phyloP scores from a whole-genome alignment of 2,113 vertebrate species.

The Urocynchramus pylzowi region DNA sequence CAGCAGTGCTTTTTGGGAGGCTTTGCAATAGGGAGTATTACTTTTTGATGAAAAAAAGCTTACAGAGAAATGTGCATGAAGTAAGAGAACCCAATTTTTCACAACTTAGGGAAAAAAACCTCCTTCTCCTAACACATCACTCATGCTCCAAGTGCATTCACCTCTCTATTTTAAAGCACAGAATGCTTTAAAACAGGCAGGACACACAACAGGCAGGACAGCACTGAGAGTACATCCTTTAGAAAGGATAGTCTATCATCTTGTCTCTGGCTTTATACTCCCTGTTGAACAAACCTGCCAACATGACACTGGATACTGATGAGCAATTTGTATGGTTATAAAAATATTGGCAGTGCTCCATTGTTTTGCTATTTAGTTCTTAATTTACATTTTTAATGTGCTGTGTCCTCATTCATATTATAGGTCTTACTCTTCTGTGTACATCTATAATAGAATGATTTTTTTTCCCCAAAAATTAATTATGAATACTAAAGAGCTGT shows the following conservation, averaged over 20 bases:
- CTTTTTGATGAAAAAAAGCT: neutral
- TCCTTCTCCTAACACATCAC: neutral
- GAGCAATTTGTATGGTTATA: slow-evolving; percentile 59
- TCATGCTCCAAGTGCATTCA: neutral
- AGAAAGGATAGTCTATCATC: slow-evolving; percentile 39
- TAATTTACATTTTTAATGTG: slow-evolving; percentile 75
- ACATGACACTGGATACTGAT: slow-evolving; percentile 57
- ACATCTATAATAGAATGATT: slow-evolving; percentile 51
- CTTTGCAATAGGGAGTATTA: neutral
- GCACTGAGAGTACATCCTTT: neutral
- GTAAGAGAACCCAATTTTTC: neutral
- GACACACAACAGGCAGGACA: neutral
- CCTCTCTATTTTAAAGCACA: neutral
- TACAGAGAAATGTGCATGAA: neutral
- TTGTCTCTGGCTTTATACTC: slow-evolving; percentile 16
- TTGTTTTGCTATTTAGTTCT: slow-evolving; percentile 74
- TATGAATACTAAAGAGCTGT: slow-evolving; percentile 37
- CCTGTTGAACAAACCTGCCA: slow-evolving; percentile 51
- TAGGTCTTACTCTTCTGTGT: slow-evolving; percentile 57
- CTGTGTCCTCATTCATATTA: slow-evolving; percentile 65
- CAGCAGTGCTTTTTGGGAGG: neutral
- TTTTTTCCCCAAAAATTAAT: slow-evolving; percentile 20
- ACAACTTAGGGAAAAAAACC: neutral
- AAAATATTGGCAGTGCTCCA: slow-evolving; percentile 65
- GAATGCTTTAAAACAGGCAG: neutral